phyloP scores from a whole-genome alignment of 2,888 invertebrate species.

The Epirrhoe tristata region DNA sequence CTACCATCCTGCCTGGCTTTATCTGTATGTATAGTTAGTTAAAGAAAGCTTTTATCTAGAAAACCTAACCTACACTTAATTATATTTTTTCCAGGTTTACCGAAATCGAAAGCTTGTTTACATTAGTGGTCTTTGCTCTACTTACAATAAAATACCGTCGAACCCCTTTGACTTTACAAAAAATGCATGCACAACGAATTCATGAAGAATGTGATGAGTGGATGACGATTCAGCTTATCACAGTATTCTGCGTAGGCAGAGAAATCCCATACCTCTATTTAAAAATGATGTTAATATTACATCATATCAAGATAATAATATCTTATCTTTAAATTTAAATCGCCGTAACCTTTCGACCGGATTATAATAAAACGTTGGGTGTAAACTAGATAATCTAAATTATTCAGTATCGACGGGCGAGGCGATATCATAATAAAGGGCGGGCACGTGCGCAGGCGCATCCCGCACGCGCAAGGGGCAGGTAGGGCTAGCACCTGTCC shows the following conservation, averaged over 20 bases:
- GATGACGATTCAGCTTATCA: too few relatives aligned
- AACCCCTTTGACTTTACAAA: too few relatives aligned
- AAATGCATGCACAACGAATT: too few relatives aligned
- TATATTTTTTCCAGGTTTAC: too few relatives aligned
- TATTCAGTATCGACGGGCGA: conserved; percentile 35
- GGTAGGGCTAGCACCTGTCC: conserved; percentile 38
- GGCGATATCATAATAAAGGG: conserved; percentile 44
- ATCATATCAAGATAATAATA: neutral
- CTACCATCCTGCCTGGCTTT: too few relatives aligned
- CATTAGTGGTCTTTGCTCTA: too few relatives aligned
- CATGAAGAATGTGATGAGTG: too few relatives aligned
- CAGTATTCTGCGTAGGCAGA: neutral
- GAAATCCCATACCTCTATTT: neutral
- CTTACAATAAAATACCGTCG: too few relatives aligned
- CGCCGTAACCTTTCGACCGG: conserved; percentile 12
- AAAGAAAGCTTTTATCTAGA: too few relatives aligned
- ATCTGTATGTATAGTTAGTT: too few relatives aligned
- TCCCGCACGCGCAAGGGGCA: conserved; percentile 46
- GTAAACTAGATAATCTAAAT: conserved; percentile 36
- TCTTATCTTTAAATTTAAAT: neutral
- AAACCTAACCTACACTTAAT: too few relatives aligned
- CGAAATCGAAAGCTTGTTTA: too few relatives aligned
- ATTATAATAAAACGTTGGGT: conserved; percentile 20
- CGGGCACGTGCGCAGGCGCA: conserved; percentile 56
- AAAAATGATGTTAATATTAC: neutral